These are phyloP conservation scores for Poeciliopsis paucimaculata DNA, from an alignment of 2,797 vertebrate genomes.

Conservation along the genomic window DNA sequence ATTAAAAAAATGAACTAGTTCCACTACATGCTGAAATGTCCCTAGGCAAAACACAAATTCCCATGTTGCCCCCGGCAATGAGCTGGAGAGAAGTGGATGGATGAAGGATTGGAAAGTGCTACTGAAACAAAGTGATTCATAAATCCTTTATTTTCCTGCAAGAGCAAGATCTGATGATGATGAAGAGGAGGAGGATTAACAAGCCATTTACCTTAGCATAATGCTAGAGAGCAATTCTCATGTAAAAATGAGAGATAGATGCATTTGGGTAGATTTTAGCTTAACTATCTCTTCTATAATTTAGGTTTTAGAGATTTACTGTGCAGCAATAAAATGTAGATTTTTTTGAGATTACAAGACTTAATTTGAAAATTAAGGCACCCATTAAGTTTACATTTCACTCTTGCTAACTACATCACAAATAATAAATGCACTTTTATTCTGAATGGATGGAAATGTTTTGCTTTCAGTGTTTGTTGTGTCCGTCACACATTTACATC, in stretches of 20 bases:
- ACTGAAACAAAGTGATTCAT: background rate
- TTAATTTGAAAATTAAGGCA: background rate
- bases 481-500: background rate
- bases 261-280: background rate
- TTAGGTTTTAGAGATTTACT: background rate
- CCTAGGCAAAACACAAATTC: background rate
- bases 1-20: background rate
- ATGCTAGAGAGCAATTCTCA: background rate
- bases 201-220: background rate
- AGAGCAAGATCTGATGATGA: background rate
- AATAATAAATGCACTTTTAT: background rate
- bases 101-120: background rate
- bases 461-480: background rate
- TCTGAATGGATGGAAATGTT: background rate
- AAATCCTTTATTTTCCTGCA: background rate
- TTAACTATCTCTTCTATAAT: background rate
- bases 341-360: background rate
- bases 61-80: background rate
- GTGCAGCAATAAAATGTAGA: background rate
- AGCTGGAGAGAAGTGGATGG: background rate
- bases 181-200: background rate
- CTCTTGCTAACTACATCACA: background rate
- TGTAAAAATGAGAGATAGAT: background rate
- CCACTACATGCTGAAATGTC: background rate
- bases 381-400: background rate